A percentile compares a stretch with the other conserved stretches of the same genome.
phyloP scores from a whole-genome alignment of 2,113 vertebrate genomes.

The Bufo gargarizans region DNA sequence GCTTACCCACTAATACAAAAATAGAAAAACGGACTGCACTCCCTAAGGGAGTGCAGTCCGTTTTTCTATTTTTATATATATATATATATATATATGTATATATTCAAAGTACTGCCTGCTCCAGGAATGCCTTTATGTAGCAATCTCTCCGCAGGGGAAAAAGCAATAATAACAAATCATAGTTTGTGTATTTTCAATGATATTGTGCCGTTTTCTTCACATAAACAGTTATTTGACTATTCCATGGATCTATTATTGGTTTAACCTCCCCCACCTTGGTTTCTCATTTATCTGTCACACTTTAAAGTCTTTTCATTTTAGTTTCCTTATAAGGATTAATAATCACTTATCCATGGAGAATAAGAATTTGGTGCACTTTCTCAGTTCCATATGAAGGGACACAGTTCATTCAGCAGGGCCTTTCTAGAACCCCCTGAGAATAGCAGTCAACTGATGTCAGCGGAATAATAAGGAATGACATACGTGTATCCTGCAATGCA shows the following conservation, averaged over 20 bases:
- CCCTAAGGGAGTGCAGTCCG: no score
- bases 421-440: not conserved
- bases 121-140: no score
- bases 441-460: not conserved
- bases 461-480: not conserved
- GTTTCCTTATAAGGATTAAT: not conserved
- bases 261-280: not conserved
- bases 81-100: no score
- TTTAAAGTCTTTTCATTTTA: not conserved
- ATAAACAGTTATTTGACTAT: not conserved
- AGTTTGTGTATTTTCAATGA: no score
- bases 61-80: no score
- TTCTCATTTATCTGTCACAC: not conserved
- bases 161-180: no score
- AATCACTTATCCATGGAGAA: not conserved
- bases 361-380: not conserved
- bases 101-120: no score
- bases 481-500: not conserved
- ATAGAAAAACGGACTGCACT: no score
- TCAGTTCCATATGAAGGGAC: not conserved
- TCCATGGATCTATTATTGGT: not conserved
- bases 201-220: no score
- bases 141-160: no score
- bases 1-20: no score
- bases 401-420: not conserved